Evolutionary conservation across 2,797 vertebrate species (phyloP), one percentile per base, ranked within the genome.

Genomic region (Enteromius paludinosus): DNA sequence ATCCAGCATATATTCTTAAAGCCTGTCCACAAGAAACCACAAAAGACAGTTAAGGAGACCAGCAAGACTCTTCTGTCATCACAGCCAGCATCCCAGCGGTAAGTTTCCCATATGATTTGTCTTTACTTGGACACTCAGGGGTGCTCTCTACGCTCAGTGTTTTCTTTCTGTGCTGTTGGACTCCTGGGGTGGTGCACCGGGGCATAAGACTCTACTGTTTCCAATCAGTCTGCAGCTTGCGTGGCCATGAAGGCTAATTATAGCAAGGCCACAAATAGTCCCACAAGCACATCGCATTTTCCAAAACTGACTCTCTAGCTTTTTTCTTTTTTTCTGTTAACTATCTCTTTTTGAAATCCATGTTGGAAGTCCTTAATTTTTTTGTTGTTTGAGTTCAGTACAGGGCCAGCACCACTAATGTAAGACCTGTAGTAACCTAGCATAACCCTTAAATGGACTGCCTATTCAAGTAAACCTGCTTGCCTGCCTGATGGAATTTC

Each of bases 191-290:
- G 78, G 33, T 66, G 33, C 59, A 78, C 56, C 23, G 56, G 59
- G 90, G 86, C 90, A 91, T 79, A 85, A 92, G 92, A 89, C 91
- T 78, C 90, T 91, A 91, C 87, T 86, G 93, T 94, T 95, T 93
- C 93, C 94, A 94, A 94, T 95, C 95, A 95, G 92, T 93, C 92
- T 91, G 87, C 92, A 94, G 92, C 94, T 93, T 92, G 92, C 87
- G 90, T 94, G 90, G 85, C 83, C 83, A 80, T 90, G 87, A 87
- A 87, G 85, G 61, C 93, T 96, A 96, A 95, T 95, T 93, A 93
- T 95, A 96, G 95, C 89, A 66, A 66, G 90, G 88, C 94, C 91
- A 90, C 91, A 95, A 95, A 94, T 94, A 95, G 94, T 89, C 91
- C 90, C 89, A 89, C 87, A 89, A 91, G 89, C 90, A 90, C 92